Percentiles rank a stretch among this genome's conserved stretches.
Conservation (phyloP, 53 echinoderm and acorn worm genomes). For the Echinometra lucunter region DNA sequence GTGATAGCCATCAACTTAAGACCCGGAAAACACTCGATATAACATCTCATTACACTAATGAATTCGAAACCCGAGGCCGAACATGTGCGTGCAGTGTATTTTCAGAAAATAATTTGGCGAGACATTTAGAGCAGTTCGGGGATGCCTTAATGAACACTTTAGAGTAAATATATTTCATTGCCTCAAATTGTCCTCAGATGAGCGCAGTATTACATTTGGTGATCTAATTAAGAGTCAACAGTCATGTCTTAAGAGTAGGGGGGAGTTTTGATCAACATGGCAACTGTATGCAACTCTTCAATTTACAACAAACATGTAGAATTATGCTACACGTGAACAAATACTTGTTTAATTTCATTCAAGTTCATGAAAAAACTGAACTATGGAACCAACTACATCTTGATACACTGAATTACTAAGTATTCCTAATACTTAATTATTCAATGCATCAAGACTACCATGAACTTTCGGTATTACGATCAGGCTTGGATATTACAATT, state of each 20-base stretch:
- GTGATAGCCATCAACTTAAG: background rate
- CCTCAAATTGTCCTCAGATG: background rate
- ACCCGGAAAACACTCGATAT: background rate
- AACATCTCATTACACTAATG: constrained; percentile 26
- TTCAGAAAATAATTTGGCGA: background rate
- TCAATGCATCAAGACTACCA: no score
- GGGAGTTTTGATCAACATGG: background rate
- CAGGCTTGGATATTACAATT: no score
- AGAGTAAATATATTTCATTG: constrained; percentile 35
- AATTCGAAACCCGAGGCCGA: background rate
- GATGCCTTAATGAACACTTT: constrained; percentile 44
- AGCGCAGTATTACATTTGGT: background rate
- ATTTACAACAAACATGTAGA: background rate
- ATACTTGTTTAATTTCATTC: no score
- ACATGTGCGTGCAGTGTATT: background rate
- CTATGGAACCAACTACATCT: no score
- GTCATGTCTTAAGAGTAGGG: background rate
- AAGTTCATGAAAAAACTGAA: no score
- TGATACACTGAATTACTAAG: no score
- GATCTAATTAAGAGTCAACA: constrained; percentile 32
- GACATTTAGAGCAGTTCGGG: background rate
- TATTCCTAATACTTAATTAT: no score
- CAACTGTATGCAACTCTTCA: background rate
- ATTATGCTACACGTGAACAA: background rate
- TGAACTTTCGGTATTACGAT: no score